Conservation (phyloP, 92 coral and sea anemone genomes). For the Umimayanthus chanpuru region DNA sequence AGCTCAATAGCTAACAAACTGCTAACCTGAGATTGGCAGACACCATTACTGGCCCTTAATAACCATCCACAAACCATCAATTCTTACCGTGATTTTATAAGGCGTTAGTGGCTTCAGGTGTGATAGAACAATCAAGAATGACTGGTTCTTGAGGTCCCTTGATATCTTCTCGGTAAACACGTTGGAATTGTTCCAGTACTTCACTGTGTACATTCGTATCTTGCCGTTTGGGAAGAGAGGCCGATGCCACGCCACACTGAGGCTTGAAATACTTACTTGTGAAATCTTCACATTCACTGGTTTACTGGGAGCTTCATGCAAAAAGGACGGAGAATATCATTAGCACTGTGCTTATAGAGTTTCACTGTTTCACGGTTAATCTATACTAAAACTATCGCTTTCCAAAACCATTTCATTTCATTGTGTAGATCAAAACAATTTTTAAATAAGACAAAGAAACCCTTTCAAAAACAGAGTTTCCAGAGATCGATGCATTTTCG, state of each 20-base stretch:
- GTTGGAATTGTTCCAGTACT: slow-evolving; percentile 13
- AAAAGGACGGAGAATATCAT: not conserved
- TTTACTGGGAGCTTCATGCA: slow-evolving; percentile 22
- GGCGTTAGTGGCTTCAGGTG: not conserved
- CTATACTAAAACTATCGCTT: too few relatives aligned
- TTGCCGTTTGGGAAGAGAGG: slow-evolving; percentile 25
- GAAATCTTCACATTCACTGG: slow-evolving; percentile 27
- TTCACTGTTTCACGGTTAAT: too few relatives aligned
- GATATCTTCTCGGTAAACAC: not conserved
- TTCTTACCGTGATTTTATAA: not conserved
- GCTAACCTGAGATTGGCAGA: not conserved
- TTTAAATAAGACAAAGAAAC: too few relatives aligned
- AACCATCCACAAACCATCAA: not conserved
- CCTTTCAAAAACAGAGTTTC: too few relatives aligned
- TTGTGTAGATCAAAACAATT: too few relatives aligned
- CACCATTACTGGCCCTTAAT: not conserved
- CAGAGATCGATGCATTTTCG: too few relatives aligned
- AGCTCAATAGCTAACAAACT: not conserved
- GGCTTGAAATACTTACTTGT: not conserved
- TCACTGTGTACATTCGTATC: slow-evolving; percentile 17
- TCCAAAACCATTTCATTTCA: too few relatives aligned
- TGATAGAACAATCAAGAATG: not conserved
- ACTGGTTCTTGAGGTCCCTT: too few relatives aligned
- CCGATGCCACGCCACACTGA: slow-evolving; percentile 12
- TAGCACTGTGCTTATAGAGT: not conserved